Evolutionary conservation across 1,140 invertebrate species (phyloP).

Genomic region (Chelonus insularis): DNA sequence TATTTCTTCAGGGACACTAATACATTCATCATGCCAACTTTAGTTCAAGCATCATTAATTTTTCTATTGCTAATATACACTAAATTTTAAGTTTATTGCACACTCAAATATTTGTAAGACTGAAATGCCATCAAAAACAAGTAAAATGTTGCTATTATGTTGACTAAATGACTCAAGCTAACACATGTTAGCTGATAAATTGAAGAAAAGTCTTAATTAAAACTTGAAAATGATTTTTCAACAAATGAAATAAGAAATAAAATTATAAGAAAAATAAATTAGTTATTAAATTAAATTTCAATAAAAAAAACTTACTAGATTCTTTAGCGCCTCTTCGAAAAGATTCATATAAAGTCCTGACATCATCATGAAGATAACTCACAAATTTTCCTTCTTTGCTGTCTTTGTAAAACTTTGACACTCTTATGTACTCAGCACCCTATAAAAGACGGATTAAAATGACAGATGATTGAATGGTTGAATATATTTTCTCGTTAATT

Average conservation of each 20-base stretch:
- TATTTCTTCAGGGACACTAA: constrained; percentile 10
- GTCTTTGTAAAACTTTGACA: constrained; percentile 90
- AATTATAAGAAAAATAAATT: no score
- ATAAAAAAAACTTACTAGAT: constrained; percentile 87
- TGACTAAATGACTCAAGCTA: no score
- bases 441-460: constrained; percentile 58
- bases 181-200: no score
- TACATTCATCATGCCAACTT: constrained; percentile 28
- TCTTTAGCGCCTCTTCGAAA: constrained; percentile 90
- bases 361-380: constrained; percentile 84
- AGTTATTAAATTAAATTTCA: no score
- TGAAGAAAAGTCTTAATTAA: no score
- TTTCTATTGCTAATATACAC: not conserved
- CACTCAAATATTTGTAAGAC: not conserved
- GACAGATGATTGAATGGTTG: constrained; percentile 27
- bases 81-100: not conserved
- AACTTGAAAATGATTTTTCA: no score
- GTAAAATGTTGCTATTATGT: not conserved
- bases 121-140: no score
- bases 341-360: constrained; percentile 86
- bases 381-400: constrained; percentile 88
- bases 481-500: not conserved
- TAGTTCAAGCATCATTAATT: constrained; percentile 34
- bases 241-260: no score
- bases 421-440: constrained; percentile 86